These are phyloP conservation scores for Tupaia chinensis DNA, from an alignment of 2,113 vertebrate species.

Conservation along the genomic window DNA sequence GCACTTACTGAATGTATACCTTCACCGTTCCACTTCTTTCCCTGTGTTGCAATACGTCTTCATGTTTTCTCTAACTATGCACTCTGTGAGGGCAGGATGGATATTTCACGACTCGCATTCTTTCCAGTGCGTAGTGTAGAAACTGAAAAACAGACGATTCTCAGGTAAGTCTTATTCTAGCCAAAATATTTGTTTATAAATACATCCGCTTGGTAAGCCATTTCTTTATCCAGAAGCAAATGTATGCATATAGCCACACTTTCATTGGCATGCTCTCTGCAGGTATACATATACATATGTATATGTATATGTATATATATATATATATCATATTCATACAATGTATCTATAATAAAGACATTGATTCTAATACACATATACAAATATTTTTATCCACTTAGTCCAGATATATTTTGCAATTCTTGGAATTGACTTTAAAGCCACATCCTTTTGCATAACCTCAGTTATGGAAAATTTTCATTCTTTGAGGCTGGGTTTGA, in stretches of 20 bases:
- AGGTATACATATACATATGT: too few species aligned
- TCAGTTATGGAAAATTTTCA: background rate
- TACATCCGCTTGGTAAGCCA: background rate
- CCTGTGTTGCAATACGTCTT: background rate
- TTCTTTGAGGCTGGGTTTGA: conserved; percentile 40
- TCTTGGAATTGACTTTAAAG: conserved; percentile 6
- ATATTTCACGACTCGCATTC: background rate
- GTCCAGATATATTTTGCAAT: background rate
- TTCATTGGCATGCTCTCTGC: background rate
- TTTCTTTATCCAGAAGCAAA: background rate
- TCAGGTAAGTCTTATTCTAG: background rate
- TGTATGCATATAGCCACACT: background rate
- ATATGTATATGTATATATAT: too few species aligned
- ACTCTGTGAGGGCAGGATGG: background rate
- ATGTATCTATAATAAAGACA: background rate
- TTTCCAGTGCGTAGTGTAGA: background rate
- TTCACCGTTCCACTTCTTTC: background rate
- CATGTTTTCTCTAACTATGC: background rate
- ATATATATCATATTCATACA: background rate
- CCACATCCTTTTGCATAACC: background rate
- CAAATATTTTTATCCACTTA: background rate
- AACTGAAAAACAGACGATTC: background rate
- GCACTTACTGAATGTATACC: background rate
- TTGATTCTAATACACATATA: background rate
- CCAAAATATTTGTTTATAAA: background rate